Base-by-base conservation (phyloP, 2,113 vertebrate genomes). In the Cichladusa arquata region DNA sequence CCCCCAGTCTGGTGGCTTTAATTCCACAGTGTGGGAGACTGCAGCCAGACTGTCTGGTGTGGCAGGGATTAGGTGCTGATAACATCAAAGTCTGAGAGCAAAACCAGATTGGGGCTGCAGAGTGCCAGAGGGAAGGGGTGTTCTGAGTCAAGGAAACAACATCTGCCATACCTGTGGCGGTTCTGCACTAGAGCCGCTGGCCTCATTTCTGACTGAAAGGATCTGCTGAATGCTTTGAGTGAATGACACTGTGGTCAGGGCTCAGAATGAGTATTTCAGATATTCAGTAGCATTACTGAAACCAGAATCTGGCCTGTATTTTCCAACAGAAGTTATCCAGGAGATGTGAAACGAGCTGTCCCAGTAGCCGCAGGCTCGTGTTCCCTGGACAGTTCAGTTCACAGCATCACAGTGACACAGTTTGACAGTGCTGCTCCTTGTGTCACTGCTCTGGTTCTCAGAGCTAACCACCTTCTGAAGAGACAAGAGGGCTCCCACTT, bases 51-150 rank as follows among this genome's bases (percentile, higher is more conserved):
- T 95, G 95, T 87, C 90, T 95, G 88, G 47, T 92, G 92, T 77
- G 88, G 76, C 67, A 80, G 86, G 76, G 91, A 95, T 96, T 97
- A 97, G 76, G 47, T 53, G 33, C 95, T 92, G 92, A 88, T 88
- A 95, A 92, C 72, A 90, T 94, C 71, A 70, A 61, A 76, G 80
- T 81, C 92, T 95, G 86, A 78, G 92, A 86, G 67, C 82, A 92
- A 86, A 96, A 81, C 42, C 76, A 95, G 96, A 93, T 70, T 81
- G 80, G 64, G 87, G 74, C 70, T 88, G 92, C 81, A 80, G 44
- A 56, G 53, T 48, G 64, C 81, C 89, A 71, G 86, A 81, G 67
- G 72, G 51, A 86, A 92, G n/a, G 81, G 40, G 31, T 64, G 66
- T 28, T 90, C 44, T 56, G 60, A 93, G 58, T 48, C 36, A 33